These are phyloP conservation scores for Habroteleia sp. DNA, from an alignment of 2,888 invertebrate genomes.

Conservation along the genomic window DNA sequence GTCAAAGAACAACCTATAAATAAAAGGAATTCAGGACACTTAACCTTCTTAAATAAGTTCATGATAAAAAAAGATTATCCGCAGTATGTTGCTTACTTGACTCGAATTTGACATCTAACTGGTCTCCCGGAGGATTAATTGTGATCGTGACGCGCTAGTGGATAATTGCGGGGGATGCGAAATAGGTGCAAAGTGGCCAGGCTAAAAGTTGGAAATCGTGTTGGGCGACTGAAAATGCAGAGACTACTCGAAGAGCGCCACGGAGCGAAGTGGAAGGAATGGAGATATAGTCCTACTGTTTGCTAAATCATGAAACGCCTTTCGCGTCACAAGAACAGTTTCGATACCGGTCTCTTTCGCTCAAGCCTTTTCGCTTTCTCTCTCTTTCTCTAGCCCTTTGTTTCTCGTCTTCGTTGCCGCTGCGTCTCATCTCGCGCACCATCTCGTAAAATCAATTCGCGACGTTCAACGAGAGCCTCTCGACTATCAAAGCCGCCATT, in stretches of 20 bases:
- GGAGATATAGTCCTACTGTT: slow-evolving; percentile 10
- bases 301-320: slow-evolving; percentile 34
- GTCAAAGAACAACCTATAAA: too few species aligned
- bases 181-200: slow-evolving; percentile 43
- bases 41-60: too few species aligned
- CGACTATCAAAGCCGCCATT: slow-evolving; percentile 45
- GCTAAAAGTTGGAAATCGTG: slow-evolving; percentile 47
- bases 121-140: neutral
- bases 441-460: slow-evolving; percentile 50
- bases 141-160: neutral
- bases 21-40: too few species aligned
- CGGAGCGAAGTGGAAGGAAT: slow-evolving; percentile 36
- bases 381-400: neutral
- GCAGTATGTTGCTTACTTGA: neutral
- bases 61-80: too few species aligned
- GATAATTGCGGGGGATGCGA: slow-evolving; percentile 15
- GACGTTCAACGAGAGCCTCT: slow-evolving; percentile 28
- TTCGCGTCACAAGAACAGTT: slow-evolving; percentile 26
- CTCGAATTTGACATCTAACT: neutral
- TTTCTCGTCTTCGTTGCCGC: neutral
- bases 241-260: slow-evolving; percentile 12
- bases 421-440: slow-evolving; percentile 6
- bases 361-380: neutral
- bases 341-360: slow-evolving; percentile 8
- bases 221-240: slow-evolving; percentile 23